Evolutionary conservation across 2,888 invertebrate genomes (phyloP).

Genomic region (Sphaerophoria rueppellii): DNA sequence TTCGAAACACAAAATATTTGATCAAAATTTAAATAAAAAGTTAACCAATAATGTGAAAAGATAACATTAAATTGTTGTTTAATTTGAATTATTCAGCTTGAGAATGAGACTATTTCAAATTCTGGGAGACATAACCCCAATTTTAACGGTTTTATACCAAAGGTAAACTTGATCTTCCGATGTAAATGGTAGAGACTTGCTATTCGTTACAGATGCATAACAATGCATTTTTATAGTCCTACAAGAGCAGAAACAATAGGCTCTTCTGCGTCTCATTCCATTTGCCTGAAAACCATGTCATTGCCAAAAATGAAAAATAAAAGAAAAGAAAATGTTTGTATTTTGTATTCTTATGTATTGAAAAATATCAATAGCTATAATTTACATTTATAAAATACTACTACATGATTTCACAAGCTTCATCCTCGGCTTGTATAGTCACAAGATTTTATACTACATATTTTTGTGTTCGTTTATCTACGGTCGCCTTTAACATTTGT

Average conservation of each 20-base stretch:
- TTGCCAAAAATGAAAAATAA: background rate
- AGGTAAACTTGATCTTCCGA: too few relatives aligned
- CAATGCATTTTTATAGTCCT: too few relatives aligned
- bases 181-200: too few relatives aligned
- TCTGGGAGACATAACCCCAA: too few relatives aligned
- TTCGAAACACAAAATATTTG: constrained; percentile 20
- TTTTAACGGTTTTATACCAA: too few relatives aligned
- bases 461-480: constrained; percentile 63
- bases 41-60: background rate
- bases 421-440: constrained; percentile 6
- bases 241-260: too few relatives aligned
- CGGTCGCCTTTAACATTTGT: constrained; percentile 74
- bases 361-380: background rate
- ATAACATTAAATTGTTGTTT: background rate
- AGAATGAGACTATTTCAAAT: too few relatives aligned
- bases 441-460: background rate
- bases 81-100: background rate
- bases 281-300: too few relatives aligned
- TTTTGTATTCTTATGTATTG: background rate
- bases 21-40: constrained; percentile 12
- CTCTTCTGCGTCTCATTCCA: too few relatives aligned
- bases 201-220: too few relatives aligned
- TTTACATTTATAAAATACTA: constrained; percentile 29
- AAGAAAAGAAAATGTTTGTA: background rate
- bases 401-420: background rate